A percentile compares a stretch with the other conserved stretches of the same genome.
These are phyloP conservation scores for Batillaria attramentaria DNA, from an alignment of 1,140 invertebrate genomes.

Conservation along the genomic window DNA sequence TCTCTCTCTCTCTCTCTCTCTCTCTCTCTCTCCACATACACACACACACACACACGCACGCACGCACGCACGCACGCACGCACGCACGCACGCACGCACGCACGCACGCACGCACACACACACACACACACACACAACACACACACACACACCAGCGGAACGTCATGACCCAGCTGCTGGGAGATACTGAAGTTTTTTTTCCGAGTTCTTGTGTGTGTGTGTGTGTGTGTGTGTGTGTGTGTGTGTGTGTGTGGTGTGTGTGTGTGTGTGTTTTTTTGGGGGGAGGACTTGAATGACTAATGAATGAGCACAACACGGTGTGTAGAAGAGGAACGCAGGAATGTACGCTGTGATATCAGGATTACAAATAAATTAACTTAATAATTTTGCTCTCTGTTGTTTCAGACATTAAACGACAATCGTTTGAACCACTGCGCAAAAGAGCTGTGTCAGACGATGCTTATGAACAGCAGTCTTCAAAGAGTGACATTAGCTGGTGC, in stretches of 20 bases:
- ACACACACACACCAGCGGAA: neutral
- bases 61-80: neutral
- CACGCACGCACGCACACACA: neutral
- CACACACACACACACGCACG: neutral
- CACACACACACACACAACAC: neutral
- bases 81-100: neutral
- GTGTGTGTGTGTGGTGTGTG: neutral
- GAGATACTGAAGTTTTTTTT: neutral
- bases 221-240: neutral
- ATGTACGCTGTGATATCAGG: neutral
- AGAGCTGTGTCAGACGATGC: constrained; percentile 3
- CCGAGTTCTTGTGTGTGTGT: neutral
- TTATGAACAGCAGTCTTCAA: neutral
- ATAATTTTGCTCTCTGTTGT: neutral
- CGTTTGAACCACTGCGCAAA: neutral
- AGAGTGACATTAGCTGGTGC: neutral
- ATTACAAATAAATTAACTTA: neutral
- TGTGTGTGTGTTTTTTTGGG: neutral
- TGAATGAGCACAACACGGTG: neutral
- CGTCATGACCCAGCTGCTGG: neutral
- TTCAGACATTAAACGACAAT: constrained; percentile 4
- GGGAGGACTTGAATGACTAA: neutral
- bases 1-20: constrained; percentile 9
- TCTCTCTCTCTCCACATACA: neutral
- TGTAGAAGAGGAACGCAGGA: neutral